A percentile compares a stretch with the other conserved stretches of the same genome.
These are phyloP conservation scores for Leptosomus discolor DNA, from an alignment of 2,113 vertebrate genomes.

Conservation along the genomic window DNA sequence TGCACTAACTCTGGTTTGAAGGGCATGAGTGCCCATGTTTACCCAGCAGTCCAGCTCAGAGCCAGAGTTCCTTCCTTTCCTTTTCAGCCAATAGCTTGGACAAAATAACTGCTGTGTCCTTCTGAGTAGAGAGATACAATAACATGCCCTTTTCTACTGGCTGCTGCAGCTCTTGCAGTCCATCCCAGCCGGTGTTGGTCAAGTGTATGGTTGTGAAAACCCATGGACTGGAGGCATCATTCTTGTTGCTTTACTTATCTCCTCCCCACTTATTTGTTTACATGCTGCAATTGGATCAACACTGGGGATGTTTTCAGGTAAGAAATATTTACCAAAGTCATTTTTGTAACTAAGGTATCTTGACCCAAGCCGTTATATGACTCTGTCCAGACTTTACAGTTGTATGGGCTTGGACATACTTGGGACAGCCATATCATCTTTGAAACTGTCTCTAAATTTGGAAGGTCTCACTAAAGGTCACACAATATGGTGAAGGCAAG, in stretches of 20 bases:
- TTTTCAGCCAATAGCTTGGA: neutral
- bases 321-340: neutral
- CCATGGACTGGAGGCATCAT: constrained; percentile 91
- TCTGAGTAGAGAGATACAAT: neutral
- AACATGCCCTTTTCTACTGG: neutral
- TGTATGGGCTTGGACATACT: accelerated
- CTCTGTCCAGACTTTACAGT: neutral
- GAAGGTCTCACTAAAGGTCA: neutral
- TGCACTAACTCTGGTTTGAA: neutral
- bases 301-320: constrained; percentile 89
- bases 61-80: neutral
- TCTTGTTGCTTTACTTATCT: constrained; percentile 87
- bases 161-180: constrained; percentile 84
- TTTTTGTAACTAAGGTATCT: neutral
- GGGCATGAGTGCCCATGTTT: too few species aligned
- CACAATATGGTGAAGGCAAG: neutral
- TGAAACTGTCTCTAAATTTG: neutral
- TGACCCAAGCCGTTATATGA: neutral
- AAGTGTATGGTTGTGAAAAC: constrained; percentile 93
- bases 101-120: neutral
- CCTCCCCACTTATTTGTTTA: constrained; percentile 86
- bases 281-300: constrained; percentile 89
- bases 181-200: constrained; percentile 86
- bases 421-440: neutral
- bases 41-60: neutral